A percentile compares a stretch with the other conserved stretches of the same genome.
phyloP scores from a whole-genome alignment of 53 echinoderm and acorn worm species.

The Antedon mediterranea region DNA sequence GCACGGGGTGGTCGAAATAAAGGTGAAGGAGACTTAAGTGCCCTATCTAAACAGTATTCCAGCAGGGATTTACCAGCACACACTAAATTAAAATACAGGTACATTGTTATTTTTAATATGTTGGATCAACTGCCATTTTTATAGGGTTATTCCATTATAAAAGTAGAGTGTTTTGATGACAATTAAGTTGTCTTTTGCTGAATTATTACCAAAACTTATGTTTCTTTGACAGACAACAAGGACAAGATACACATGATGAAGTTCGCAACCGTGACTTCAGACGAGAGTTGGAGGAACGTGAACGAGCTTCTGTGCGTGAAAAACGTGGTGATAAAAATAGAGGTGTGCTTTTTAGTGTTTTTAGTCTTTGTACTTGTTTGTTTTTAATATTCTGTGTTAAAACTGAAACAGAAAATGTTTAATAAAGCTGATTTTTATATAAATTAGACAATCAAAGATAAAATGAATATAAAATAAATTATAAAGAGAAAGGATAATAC shows the following conservation, averaged over 20 bases:
- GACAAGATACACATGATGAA: constrained; percentile 84
- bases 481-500: no score
- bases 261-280: constrained; percentile 81
- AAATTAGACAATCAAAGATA: no score
- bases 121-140: no score
- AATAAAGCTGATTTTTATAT: no score
- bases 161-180: no score
- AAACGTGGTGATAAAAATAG: constrained; percentile 78
- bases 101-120: not conserved
- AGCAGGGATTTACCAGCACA: constrained; percentile 88
- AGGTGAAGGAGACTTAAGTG: constrained; percentile 94
- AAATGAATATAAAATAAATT: no score
- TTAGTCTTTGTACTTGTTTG: not conserved
- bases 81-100: constrained; percentile 98
- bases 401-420: not conserved
- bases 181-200: no score
- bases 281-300: constrained; percentile 85
- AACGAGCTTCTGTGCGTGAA: constrained; percentile 66
- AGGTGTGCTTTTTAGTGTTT: constrained; percentile 18
- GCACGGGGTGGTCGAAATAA: constrained; percentile 87
- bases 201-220: no score
- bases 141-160: no score
- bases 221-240: constrained; percentile 56
- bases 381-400: not conserved
- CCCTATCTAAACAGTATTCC: constrained; percentile 94